These are phyloP conservation scores for Stenodera caucasica DNA, from an alignment of 2,888 invertebrate genomes.

Conservation along the genomic window DNA sequence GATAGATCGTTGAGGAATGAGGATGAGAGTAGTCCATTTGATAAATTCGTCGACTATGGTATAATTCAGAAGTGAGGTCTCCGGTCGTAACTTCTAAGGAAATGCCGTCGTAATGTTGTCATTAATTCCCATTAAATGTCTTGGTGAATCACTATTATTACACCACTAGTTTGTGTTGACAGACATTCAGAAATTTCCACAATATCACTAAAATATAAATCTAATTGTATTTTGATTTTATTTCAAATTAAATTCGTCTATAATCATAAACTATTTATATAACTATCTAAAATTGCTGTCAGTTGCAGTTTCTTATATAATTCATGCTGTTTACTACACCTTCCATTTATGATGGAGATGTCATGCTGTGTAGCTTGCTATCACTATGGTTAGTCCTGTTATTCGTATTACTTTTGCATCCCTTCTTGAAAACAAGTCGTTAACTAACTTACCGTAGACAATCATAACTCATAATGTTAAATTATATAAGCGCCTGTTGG, in stretches of 20 bases:
- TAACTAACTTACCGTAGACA: slow-evolving; percentile 47
- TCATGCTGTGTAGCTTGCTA: neutral
- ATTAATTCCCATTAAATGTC: slow-evolving; percentile 21
- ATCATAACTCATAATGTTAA: slow-evolving; percentile 45
- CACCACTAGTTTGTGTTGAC: slow-evolving; percentile 5
- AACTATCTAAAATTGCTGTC: slow-evolving; percentile 18
- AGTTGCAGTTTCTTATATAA: slow-evolving; percentile 29
- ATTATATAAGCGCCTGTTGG: slow-evolving; percentile 37
- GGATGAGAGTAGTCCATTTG: neutral
- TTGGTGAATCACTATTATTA: slow-evolving; percentile 18
- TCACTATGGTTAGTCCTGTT: neutral
- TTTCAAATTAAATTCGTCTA: too few relatives aligned
- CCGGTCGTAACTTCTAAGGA: slow-evolving; percentile 6
- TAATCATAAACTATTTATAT: neutral
- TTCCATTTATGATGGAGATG: slow-evolving; percentile 15
- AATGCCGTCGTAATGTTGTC: slow-evolving; percentile 15
- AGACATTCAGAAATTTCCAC: neutral
- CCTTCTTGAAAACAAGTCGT: slow-evolving; percentile 45
- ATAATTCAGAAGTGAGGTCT: slow-evolving; percentile 6
- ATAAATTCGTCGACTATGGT: slow-evolving; percentile 3
- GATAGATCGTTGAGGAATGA: neutral
- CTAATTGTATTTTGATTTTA: neutral
- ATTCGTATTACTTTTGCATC: slow-evolving; percentile 11
- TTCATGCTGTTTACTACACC: slow-evolving; percentile 24
- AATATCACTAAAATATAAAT: neutral